Evolutionary conservation across 1,140 invertebrate genomes (phyloP).

Genomic region (Orius insidiosus): DNA sequence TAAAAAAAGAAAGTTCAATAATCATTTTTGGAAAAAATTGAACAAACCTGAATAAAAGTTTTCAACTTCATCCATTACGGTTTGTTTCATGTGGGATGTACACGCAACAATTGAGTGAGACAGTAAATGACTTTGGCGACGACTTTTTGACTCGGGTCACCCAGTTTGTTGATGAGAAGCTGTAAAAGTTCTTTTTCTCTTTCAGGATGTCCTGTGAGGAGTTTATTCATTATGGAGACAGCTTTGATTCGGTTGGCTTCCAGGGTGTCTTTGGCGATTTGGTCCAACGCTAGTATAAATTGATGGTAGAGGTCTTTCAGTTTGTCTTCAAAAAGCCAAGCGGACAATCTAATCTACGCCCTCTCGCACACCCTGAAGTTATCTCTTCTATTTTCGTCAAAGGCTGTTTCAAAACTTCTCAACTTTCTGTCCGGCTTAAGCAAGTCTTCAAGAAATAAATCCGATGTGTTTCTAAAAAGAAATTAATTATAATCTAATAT

Average conservation of each 20-base stretch:
- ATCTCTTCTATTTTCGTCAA: slow-evolving; percentile 22
- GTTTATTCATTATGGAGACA: slow-evolving; percentile 54
- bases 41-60: slow-evolving; percentile 59
- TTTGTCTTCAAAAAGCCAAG: slow-evolving; percentile 68
- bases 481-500: slow-evolving; percentile 7
- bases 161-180: slow-evolving; percentile 84
- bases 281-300: slow-evolving; percentile 46
- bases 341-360: slow-evolving; percentile 28
- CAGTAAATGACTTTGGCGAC: slow-evolving; percentile 74
- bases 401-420: slow-evolving; percentile 47
- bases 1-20: too few species aligned
- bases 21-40: too few species aligned
- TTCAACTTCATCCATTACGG: slow-evolving; percentile 76
- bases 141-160: slow-evolving; percentile 76
- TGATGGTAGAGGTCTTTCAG: slow-evolving; percentile 58
- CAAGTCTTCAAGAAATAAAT: slow-evolving; percentile 59
- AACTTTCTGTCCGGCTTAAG: slow-evolving; percentile 55
- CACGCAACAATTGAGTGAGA: slow-evolving; percentile 63
- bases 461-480: slow-evolving; percentile 39
- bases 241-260: slow-evolving; percentile 73
- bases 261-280: slow-evolving; percentile 44
- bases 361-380: slow-evolving; percentile 24
- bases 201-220: slow-evolving; percentile 69
- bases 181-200: slow-evolving; percentile 65
- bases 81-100: slow-evolving; percentile 81